Percentiles rank a stretch among this genome's conserved stretches.
Conservation (phyloP, 2,797 vertebrate species). For the Micrastur ruficollis region DNA sequence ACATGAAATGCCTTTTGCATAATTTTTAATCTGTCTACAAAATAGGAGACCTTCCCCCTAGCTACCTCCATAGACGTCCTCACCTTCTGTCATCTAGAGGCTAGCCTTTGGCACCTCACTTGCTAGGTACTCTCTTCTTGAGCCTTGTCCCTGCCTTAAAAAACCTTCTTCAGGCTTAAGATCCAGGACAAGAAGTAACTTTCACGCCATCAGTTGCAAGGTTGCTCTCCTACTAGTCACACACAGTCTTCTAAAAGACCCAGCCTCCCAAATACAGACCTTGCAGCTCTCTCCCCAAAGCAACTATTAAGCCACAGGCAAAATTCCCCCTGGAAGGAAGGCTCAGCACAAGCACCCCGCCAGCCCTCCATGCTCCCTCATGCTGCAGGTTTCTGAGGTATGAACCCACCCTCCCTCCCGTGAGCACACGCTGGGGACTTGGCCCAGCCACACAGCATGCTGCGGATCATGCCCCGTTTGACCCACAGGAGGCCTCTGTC, state of each 20-base stretch:
- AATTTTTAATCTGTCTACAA: not conserved
- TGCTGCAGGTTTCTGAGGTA: not conserved
- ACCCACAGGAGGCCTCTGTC: not conserved
- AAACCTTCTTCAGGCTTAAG: not conserved
- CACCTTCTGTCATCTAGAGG: not conserved
- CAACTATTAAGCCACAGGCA: not conserved
- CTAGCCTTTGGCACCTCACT: not conserved
- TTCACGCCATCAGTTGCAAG: not conserved
- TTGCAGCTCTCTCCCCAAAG: not conserved
- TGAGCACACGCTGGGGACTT: accelerated
- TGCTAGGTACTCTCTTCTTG: not conserved
- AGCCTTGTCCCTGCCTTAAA: not conserved
- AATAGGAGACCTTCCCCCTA: not conserved
- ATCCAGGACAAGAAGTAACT: not conserved
- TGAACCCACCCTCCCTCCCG: accelerated
- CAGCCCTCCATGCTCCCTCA: not conserved
- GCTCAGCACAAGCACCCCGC: accelerated
- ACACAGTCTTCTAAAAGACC: not conserved
- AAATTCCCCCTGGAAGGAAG: not conserved
- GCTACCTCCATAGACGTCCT: not conserved
- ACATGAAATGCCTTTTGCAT: not conserved
- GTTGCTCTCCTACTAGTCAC: not conserved
- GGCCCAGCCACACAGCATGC: accelerated
- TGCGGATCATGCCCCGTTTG: not conserved
- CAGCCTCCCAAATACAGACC: not conserved